Base-by-base conservation (phyloP, 2,113 vertebrate genomes). In the Aplodontia rufa region DNA sequence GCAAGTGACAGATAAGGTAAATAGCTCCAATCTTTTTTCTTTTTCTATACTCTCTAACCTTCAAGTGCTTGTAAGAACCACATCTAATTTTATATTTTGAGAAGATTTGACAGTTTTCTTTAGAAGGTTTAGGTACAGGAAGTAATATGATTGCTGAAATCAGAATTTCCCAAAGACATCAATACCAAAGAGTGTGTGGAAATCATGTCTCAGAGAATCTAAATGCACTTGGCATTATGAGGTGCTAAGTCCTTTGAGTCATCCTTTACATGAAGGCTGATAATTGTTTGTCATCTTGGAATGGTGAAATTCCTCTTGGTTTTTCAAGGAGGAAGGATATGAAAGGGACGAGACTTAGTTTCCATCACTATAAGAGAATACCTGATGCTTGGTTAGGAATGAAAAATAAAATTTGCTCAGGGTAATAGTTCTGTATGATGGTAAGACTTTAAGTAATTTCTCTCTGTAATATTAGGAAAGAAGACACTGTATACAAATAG, bases 91-190 rank as follows among this genome's bases (percentile, higher is more conserved):
- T 71, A 47, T 1, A 0, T 2, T 24, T 90, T 71, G 30, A 26
- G 35, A 69, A 51, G 6, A 53, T 19, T 11, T 35, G 37, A n/a
- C 32, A 80, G 4, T 83, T 90, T 64, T 40, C 72, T 60, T 60
- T 60, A 51, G 60, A 81, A 95, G n/a, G 45, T 62, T 87, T 93
- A 32, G 30, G 24, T 66, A 58, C 28, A 71, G 35, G 45, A 78
- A 20, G 3, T 22, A n/a, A 68, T 51, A 17, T 11, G 37, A 45
- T 60, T 0, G 0, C 10, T 45, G 9, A 8, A 8, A 45, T 72
- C 60, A 95, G 7, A 32, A 40, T 78, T 94, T 76, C 49, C 37
- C 66, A 93, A 47, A 55, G 80, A 87, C 96, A 3, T 35, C 47
- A 82, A 9, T 78, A 86, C 84, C 11, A 51, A 89, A 69, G 37